Conservation (phyloP, 37 sponge, comb jelly and placozoan species). For the Spongilla lacustris region DNA sequence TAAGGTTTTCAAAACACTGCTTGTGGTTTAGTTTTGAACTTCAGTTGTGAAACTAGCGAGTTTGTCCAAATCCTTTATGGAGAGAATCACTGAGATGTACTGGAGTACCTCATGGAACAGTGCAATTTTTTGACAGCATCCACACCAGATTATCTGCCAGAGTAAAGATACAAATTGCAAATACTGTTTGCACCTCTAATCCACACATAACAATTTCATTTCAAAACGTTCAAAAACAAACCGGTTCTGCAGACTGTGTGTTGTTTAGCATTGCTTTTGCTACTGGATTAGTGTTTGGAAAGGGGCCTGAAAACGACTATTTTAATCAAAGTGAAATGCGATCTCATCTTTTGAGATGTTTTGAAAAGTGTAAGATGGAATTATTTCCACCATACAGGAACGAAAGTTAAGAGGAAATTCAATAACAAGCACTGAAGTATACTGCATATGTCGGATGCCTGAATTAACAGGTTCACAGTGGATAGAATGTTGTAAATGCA, state of each 20-base stretch:
- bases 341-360: slow-evolving; percentile 1
- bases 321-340: slow-evolving; percentile 25
- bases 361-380: slow-evolving; percentile 5
- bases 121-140: slow-evolving; percentile 29
- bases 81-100: slow-evolving; percentile 13
- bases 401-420: background rate
- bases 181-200: no score
- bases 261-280: slow-evolving; percentile 45
- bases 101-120: slow-evolving; percentile 9
- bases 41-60: background rate
- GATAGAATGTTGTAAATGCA: background rate
- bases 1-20: slow-evolving; percentile 20
- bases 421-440: background rate
- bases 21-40: no score
- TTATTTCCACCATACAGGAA: background rate
- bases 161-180: background rate
- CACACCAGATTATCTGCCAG: background rate
- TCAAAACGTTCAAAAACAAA: slow-evolving; percentile 36
- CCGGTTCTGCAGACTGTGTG: slow-evolving; percentile 27
- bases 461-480: background rate
- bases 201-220: background rate
- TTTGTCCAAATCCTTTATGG: slow-evolving; percentile 47
- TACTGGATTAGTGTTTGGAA: slow-evolving; percentile 20
- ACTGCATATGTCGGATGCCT: background rate
- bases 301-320: slow-evolving; percentile 6